Evolutionary conservation across 2,113 vertebrate species (phyloP).

Genomic region (Gobiocypris rarus): DNA sequence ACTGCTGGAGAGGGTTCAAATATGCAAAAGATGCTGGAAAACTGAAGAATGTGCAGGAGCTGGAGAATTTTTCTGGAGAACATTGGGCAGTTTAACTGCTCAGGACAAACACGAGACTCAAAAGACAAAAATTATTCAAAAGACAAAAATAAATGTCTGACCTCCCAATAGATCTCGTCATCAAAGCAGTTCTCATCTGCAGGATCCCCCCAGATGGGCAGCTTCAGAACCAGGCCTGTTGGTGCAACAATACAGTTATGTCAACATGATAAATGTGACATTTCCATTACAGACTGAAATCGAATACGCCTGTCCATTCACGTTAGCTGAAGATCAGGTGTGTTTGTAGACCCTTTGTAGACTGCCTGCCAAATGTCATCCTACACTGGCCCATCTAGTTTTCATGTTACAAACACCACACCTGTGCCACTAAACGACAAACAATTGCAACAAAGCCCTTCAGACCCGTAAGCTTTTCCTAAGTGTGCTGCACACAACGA

Average conservation of each 20-base stretch:
- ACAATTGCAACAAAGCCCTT: not conserved
- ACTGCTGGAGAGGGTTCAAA: too few relatives aligned
- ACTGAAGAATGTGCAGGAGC: too few relatives aligned
- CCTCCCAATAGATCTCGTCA: conserved; percentile 93
- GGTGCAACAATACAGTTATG: conserved; percentile 15
- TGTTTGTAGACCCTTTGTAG: not conserved
- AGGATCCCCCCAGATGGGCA: conserved; percentile 90
- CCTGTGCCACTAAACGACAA: not conserved
- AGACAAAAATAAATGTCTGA: conserved; percentile 65
- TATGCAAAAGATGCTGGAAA: too few relatives aligned
- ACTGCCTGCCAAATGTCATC: not conserved
- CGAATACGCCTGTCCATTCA: not conserved
- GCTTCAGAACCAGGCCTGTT: conserved; percentile 86
- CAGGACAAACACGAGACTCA: too few relatives aligned
- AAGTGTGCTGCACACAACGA: not conserved
- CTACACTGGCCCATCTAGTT: too few relatives aligned
- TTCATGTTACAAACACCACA: not conserved
- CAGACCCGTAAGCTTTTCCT: not conserved
- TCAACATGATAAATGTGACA: not conserved
- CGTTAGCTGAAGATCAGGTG: not conserved
- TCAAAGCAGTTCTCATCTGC: conserved; percentile 91
- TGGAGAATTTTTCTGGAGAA: too few relatives aligned
- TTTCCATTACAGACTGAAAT: conserved; percentile 9
- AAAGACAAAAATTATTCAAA: too few relatives aligned
- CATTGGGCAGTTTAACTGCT: too few relatives aligned